Percentiles rank a stretch among this genome's conserved stretches.
Evolutionary conservation across 1,140 invertebrate species (phyloP).

Genomic region (Mizuhopecten yessoensis): DNA sequence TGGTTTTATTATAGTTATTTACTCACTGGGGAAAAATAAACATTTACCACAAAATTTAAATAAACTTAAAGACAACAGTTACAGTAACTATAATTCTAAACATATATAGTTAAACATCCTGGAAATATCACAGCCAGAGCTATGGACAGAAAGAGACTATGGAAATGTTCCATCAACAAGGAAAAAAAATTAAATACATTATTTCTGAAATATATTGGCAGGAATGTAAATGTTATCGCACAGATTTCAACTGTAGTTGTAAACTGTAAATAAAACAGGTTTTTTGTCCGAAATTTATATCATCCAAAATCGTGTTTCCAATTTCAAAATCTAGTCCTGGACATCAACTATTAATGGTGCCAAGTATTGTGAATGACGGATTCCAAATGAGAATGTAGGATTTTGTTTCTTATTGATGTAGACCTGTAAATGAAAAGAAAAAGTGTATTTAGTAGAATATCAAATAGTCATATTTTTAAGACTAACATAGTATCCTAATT

Average conservation of each 20-base stretch:
- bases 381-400: constrained; percentile 92
- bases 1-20: not conserved
- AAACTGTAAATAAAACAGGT: constrained; percentile 52
- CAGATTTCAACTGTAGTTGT: constrained; percentile 7
- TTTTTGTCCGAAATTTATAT: constrained; percentile 4
- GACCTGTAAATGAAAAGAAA: constrained; percentile 74
- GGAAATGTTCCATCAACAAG: not conserved
- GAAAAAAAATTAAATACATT: not conserved
- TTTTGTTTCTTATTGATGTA: constrained; percentile 75
- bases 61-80: constrained; percentile 27
- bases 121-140: constrained; percentile 14
- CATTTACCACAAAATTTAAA: not conserved
- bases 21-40: constrained; percentile 16
- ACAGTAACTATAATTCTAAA: constrained; percentile 5
- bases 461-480: no score
- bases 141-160: not conserved
- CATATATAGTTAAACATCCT: not conserved
- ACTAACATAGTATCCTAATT: no score
- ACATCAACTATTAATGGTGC: constrained; percentile 79
- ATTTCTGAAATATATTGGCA: constrained; percentile 32
- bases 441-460: not conserved
- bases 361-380: constrained; percentile 92
- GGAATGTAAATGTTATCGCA: not conserved
- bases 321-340: constrained; percentile 45
- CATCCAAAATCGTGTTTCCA: not conserved